Evolutionary conservation across 1,140 invertebrate genomes (phyloP).

Genomic region (Drosophila ironensis): DNA sequence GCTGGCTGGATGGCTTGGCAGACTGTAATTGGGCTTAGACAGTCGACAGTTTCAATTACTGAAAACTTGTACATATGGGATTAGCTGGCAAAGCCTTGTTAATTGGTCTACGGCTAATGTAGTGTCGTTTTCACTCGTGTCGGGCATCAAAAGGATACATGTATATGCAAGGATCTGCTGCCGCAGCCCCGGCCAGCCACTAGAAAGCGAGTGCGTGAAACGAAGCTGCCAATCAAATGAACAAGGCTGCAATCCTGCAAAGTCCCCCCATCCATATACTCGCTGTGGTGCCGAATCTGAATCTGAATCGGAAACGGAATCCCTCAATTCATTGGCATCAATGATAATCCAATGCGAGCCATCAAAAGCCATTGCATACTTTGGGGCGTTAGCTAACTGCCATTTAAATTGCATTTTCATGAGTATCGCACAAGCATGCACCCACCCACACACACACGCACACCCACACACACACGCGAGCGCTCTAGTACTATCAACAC

Average conservation of each 20-base stretch:
- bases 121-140: conserved; percentile 58
- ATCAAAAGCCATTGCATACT: conserved; percentile 36
- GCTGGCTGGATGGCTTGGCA: conserved; percentile 22
- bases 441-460: not conserved
- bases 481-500: conserved; percentile 23
- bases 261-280: too few relatives aligned
- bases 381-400: conserved; percentile 31
- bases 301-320: not conserved
- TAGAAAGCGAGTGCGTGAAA: conserved; percentile 12
- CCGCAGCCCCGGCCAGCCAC: not conserved
- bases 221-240: conserved; percentile 31
- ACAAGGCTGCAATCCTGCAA: not conserved
- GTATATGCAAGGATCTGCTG: conserved; percentile 38
- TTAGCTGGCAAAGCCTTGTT: conserved; percentile 52
- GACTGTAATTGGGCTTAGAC: conserved; percentile 53
- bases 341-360: conserved; percentile 24
- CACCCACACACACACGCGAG: not conserved
- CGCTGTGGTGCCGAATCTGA: not conserved
- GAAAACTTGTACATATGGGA: conserved; percentile 54
- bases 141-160: conserved; percentile 53
- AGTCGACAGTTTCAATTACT: conserved; percentile 64
- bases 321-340: conserved; percentile 39
- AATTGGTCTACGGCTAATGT: conserved; percentile 58
- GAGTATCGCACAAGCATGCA: conserved; percentile 16
- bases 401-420: conserved; percentile 47